These are phyloP conservation scores for Euspilapteryx auroguttella DNA, from an alignment of 2,888 invertebrate genomes.

Conservation along the genomic window DNA sequence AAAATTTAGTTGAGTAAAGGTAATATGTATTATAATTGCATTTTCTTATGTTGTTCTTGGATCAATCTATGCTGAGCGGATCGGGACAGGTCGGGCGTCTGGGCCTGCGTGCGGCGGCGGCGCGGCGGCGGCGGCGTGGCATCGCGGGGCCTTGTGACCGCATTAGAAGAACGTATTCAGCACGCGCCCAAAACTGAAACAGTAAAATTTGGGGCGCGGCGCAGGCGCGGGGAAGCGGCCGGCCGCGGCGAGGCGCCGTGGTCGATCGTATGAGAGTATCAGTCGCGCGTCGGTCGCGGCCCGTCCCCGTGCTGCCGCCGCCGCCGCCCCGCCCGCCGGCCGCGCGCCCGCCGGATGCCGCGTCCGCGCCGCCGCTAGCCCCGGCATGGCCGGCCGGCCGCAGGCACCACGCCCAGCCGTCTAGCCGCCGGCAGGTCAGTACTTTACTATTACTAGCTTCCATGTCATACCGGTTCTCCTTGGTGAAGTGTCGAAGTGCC, in stretches of 20 bases:
- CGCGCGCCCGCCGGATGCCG: conserved; percentile 32
- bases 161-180: neutral
- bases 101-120: too few species aligned
- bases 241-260: conserved; percentile 12
- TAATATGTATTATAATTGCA: too few species aligned
- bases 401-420: conserved; percentile 13
- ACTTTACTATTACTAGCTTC: conserved; percentile 2
- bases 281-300: conserved; percentile 36
- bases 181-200: neutral
- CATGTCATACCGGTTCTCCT: too few species aligned
- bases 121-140: too few species aligned
- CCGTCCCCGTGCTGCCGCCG: conserved; percentile 19
- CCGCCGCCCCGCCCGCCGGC: conserved; percentile 27
- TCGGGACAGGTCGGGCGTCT: too few species aligned
- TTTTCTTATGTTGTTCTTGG: too few species aligned
- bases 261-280: conserved; percentile 18
- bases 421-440: conserved; percentile 21
- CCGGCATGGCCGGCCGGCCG: conserved; percentile 25
- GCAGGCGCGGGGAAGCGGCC: conserved; percentile 10
- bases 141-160: conserved; percentile 2
- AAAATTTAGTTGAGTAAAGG: too few species aligned
- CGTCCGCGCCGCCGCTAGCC: conserved; percentile 33
- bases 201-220: neutral
- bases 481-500: too few species aligned
- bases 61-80: too few species aligned